Evolutionary conservation across 2,113 vertebrate genomes (phyloP), one percentile per base, ranked within the genome.

Genomic region (Orycteropus afer): DNA sequence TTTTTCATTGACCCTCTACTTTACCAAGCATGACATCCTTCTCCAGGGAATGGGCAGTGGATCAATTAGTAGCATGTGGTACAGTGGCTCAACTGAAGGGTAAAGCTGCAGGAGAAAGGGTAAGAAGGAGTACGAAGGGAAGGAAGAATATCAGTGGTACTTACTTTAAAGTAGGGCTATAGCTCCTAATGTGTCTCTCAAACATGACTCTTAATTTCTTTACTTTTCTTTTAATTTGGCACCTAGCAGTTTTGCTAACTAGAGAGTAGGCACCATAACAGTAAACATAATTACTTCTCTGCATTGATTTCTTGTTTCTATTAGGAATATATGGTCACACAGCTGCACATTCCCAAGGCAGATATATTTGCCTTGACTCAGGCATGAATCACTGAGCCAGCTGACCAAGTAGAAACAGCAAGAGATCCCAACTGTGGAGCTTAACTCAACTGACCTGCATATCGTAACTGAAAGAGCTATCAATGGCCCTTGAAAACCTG

Each of bases 301-400:
- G 0, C 85, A 98, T 18, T 89, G 86, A 97, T 96, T 97, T 97
- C 78, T 83, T 92, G 74, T 98, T 98, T 97, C 86, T 78, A 77
- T 65, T 61, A 6, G 77, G 83, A 94, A 93, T 1, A 1, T 69
- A 89, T 12, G 83, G 63, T 90, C 79, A 79, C 32, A 92, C 17
- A 95, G 53, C 73, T 89, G 12, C 14, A 95, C 12, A 85, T 20
- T n/a, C 17, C 20, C 53, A 6, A 71, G 81, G 45, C 67, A 49
- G 61, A 93, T 34, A 85, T 7, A 93, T 84, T 20, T 89, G 42
- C 83, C 49, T 80, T 0, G 0, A 74, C 67, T 90, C 55, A 80
- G 14, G 34, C 34, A 55, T 51, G 40, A 13, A 45, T 57, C 51
- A 53, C 13, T 63, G n/a, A 85, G 15, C 5, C 51, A 85, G 69